Conservation (phyloP, 2,888 invertebrate genomes). For the Leucoma salicis region DNA sequence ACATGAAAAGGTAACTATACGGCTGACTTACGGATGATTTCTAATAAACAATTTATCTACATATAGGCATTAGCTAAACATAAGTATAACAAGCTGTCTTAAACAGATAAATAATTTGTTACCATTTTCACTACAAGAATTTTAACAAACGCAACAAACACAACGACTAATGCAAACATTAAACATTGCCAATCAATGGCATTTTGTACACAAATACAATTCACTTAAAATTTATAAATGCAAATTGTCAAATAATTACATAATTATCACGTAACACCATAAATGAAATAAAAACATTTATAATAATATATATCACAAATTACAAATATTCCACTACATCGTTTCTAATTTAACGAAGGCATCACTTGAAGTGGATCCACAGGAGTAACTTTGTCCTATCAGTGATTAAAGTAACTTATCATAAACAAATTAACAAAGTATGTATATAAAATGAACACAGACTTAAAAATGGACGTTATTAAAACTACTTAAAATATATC, state of each 20-base stretch:
- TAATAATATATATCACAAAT: slow-evolving; percentile 51
- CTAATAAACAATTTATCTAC: slow-evolving; percentile 36
- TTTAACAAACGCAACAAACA: slow-evolving; percentile 58
- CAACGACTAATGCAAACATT: slow-evolving; percentile 33
- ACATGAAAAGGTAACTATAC: slow-evolving; percentile 35
- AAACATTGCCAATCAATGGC: slow-evolving; percentile 36
- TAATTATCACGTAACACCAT: slow-evolving; percentile 36
- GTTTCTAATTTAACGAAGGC: not conserved
- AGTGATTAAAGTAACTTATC: slow-evolving; percentile 11
- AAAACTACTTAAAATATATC: slow-evolving; percentile 10
- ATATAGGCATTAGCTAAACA: slow-evolving; percentile 39
- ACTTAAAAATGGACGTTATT: slow-evolving; percentile 29
- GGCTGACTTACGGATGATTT: slow-evolving; percentile 38
- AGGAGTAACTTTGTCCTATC: slow-evolving; percentile 3
- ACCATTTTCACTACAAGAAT: slow-evolving; percentile 13
- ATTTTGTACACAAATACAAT: slow-evolving; percentile 49
- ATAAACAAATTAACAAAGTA: slow-evolving; percentile 21
- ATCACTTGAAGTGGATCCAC: not conserved
- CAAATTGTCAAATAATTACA: slow-evolving; percentile 62
- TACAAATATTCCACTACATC: slow-evolving; percentile 32
- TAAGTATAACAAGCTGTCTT: no score
- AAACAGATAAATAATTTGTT: slow-evolving; percentile 22
- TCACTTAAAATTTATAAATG: slow-evolving; percentile 36
- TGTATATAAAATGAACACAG: slow-evolving; percentile 32
- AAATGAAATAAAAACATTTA: slow-evolving; percentile 30